Evolutionary conservation across 92 coral and sea anemone genomes (phyloP), one percentile per base, ranked within the genome.

Genomic region (Galaxea fascicularis): DNA sequence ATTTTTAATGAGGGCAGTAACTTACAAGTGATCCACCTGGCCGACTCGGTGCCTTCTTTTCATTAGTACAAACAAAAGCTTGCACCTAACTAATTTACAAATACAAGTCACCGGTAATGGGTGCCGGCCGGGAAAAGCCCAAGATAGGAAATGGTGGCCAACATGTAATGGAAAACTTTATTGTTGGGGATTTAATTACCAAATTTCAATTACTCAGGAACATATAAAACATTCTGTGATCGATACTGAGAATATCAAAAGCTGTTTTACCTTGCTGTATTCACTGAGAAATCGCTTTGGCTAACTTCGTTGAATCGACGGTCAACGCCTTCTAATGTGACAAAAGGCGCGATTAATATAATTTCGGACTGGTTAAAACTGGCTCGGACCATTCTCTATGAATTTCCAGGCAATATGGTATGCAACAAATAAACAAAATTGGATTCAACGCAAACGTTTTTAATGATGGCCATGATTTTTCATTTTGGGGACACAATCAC

Each of bases 21-120:
- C 2, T 49, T 11, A 49, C n/a, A 15, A 15, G 13, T 49, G 56
- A 49, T 10, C 17, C 56, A 11, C 10, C 56, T 49, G 56, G 17
- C 56, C 56, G 17, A 2, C n/a, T n/a, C 17, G 15, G 10, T 49
- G 56, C 13, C 56, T 11, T 49, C 10, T 2, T 10, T 49, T 49
- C 2, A 49, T 49, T 49, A n/a, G n/a, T 46, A 5, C 17, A 16
- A 16, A 56, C 62, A 56, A 56, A 56, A 56, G 62, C 62, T 16
- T 56, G 4, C 24, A 17, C 16, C 7, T 70, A 44, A 44, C 56
- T 30, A 20, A 6, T 30, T 44, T 41, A 10, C 4, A 20, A 13
- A 6, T 16, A 22, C 17, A 35, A 8, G 9, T 73, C 62, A 73
- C 77, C 77, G 63, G 77, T 49, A 73, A 73, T 73, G 62, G 77